Evolutionary conservation across 2,113 vertebrate species (phyloP), one percentile per base, ranked within the genome.

Genomic region (Heloderma charlesbogerti): DNA sequence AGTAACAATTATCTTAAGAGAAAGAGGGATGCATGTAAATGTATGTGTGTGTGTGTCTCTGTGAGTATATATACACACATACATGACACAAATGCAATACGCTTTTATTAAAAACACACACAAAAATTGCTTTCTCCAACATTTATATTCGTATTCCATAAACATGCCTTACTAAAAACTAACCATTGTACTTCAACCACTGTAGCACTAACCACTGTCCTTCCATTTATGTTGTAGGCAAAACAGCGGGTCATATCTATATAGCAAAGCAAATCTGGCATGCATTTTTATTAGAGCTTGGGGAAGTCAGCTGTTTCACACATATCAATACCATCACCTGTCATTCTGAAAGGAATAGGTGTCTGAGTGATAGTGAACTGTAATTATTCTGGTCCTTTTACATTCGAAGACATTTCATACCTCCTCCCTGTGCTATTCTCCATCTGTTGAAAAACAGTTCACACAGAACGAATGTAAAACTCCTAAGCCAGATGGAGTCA

Each of bases 301-400:
- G 8, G 66, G 22, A 93, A 92, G 83, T 69, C 18, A 91, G 20
- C 51, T 87, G n/a, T 88, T 88, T 92, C 83, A 79, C 87, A 91
- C 82, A 84, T 80, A 89, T 75, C 86, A 93, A 78, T 84, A 92
- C 89, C 84, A 91, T 94, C 86, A 95, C 84, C 81, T 92, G 82
- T 90, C 92, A 91, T 60, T 87, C 57, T 82, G 90, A 92, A 95
- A 92, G 60, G 72, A 91, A 93, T 22, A n/a, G 15, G 27, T 88
- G 74, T 92, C 89, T 92, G 84, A 89, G 69, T 90, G 83, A 92
- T 71, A 74, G 20, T n/a, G 31, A 89, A 90, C 84, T 90, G 72
- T 78, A 94, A 71, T 89, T 84, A 94, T 92, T 91, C 88, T 90
- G 79, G 87, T 71, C 40, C 43, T 94, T 88, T 85, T 85, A 92